Evolutionary conservation across 1,140 invertebrate species (phyloP), one percentile per base, ranked within the genome.

Genomic region (Musca domestica): DNA sequence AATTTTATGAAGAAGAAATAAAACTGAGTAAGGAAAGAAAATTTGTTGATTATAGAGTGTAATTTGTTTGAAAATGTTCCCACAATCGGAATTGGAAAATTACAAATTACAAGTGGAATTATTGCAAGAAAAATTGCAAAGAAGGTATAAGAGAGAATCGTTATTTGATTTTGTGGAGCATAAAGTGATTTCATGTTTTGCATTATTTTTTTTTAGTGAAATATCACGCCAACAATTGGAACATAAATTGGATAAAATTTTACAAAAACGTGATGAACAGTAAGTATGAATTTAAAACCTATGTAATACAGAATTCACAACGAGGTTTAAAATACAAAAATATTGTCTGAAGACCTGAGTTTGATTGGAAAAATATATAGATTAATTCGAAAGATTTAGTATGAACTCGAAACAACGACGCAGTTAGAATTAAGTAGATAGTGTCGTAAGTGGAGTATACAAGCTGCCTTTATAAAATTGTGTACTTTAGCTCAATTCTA

Each of bases 31-130:
- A 49, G 2, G 19, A 41, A 41, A 41, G 10, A 20, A 64, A 48
- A 66, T 19, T 66, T 23, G 17, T 2, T 66, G 0, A 27, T 41
- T 41, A 41, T 2, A 41, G 4, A 25, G 10, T 7, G 2, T 41
- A 41, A 41, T 41, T 41, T n/a, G n/a, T n/a, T 41, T n/a, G 49
- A 51, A 72, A 46, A 81, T 81, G 78, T 76, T 69, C 70, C 78
- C 78, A 6, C 78, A 80, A 67, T 74, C 78, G 0, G 78, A 80
- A 71, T 65, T 81, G 61, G 78, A 81, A 69, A 81, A 80, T 48
- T 81, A 81, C 61, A 81, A 80, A 73, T 66, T 81, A 71, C 78
- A 81, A 71, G 78, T 81, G 69, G 78, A 81, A 69, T 54, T 81
- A 47, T 72, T 81, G 0, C 78, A 81, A 58, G 78, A 81, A 67